These are phyloP conservation scores for Pristionchus entomophagus DNA, from an alignment of 2,888 invertebrate genomes.

Conservation along the genomic window DNA sequence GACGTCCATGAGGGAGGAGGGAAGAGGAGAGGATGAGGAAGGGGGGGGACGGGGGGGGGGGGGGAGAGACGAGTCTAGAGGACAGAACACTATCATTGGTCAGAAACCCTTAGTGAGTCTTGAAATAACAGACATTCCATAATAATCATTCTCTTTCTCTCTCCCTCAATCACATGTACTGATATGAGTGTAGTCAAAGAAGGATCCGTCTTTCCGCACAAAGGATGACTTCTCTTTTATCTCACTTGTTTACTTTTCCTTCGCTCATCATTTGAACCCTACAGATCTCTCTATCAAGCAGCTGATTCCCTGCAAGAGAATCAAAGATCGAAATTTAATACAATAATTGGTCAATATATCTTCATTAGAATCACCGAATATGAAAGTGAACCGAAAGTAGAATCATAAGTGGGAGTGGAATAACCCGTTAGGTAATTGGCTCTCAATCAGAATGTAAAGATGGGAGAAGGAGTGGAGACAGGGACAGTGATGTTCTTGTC, in stretches of 20 bases:
- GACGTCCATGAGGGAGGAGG: neutral
- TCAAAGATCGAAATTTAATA: too few species aligned
- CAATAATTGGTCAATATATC: neutral
- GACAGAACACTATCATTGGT: too few species aligned
- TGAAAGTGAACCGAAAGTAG: neutral
- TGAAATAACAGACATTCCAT: too few species aligned
- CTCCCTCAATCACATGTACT: neutral
- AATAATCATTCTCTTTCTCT: too few species aligned
- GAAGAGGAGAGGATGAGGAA: neutral
- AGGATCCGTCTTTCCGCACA: neutral
- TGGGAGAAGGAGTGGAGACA: neutral
- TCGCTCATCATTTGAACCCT: too few species aligned
- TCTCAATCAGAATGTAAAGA: neutral
- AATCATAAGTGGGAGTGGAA: constrained; percentile 9
- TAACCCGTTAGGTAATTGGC: neutral
- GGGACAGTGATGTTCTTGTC: neutral
- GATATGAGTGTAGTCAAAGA: neutral
- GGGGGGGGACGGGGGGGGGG: neutral
- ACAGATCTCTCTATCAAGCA: too few species aligned
- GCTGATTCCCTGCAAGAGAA: too few species aligned
- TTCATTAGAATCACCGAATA: neutral
- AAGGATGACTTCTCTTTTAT: neutral
- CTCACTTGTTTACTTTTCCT: too few species aligned
- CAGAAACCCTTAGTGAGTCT: too few species aligned
- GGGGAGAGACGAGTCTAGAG: too few species aligned